Evolutionary conservation across 2,888 invertebrate species (phyloP).

Genomic region (Masnerella sp.): DNA sequence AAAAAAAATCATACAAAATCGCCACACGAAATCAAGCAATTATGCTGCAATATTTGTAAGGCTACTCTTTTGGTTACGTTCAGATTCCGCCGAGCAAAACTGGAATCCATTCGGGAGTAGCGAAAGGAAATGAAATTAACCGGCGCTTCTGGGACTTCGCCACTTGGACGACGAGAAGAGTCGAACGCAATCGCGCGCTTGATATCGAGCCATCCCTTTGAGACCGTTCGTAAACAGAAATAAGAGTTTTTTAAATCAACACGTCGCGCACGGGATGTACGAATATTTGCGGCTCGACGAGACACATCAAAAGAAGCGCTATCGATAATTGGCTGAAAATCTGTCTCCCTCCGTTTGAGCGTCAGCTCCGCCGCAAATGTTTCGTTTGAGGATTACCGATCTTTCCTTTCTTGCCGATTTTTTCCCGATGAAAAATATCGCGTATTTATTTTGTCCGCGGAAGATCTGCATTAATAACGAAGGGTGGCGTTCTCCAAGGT

Average conservation of each 20-base stretch:
- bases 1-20: not conserved
- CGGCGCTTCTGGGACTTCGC: constrained; percentile 50
- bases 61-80: constrained; percentile 6
- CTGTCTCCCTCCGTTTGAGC: constrained; percentile 65
- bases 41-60: constrained; percentile 36
- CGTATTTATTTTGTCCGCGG: constrained; percentile 70
- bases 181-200: constrained; percentile 39
- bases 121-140: constrained; percentile 59
- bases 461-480: constrained; percentile 56
- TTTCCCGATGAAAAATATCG: constrained; percentile 60
- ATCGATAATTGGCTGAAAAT: constrained; percentile 77
- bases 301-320: constrained; percentile 73
- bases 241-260: constrained; percentile 75
- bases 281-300: constrained; percentile 55
- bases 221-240: constrained; percentile 67
- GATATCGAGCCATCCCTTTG: constrained; percentile 58
- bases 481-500: constrained; percentile 52
- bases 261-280: constrained; percentile 61
- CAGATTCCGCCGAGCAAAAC: constrained; percentile 29
- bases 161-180: constrained; percentile 45
- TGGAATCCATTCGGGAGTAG: constrained; percentile 13
- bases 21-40: constrained; percentile 16
- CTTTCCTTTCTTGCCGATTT: constrained; percentile 32
- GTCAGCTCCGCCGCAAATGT: constrained; percentile 36
- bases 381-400: constrained; percentile 73